phyloP scores from a whole-genome alignment of 2,797 vertebrate genomes.

The Molossus molossus region DNA sequence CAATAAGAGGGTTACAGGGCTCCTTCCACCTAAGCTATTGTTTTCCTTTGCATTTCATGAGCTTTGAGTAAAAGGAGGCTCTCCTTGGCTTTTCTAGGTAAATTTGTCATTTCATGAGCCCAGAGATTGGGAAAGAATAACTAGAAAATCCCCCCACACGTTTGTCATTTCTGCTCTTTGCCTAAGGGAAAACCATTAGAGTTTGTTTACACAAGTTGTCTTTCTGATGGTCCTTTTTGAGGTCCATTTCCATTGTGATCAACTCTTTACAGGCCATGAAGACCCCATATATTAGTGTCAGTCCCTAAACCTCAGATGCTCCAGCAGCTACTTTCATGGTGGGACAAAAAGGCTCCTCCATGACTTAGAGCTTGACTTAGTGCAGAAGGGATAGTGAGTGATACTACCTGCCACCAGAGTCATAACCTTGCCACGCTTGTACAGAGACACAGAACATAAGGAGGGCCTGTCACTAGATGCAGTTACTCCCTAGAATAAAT shows the following conservation, averaged over 20 bases:
- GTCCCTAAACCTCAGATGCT: not conserved
- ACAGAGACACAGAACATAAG: not conserved
- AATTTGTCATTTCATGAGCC: not conserved
- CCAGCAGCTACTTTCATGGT: not conserved
- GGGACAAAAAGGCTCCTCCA: not conserved
- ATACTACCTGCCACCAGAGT: not conserved
- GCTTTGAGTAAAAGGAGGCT: not conserved
- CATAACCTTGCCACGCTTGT: not conserved
- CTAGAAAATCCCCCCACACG: not conserved
- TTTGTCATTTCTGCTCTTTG: not conserved
- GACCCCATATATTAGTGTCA: not conserved
- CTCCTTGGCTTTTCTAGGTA: slow-evolving; percentile 14
- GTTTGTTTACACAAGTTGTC: not conserved
- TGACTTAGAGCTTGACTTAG: not conserved
- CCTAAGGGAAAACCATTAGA: not conserved
- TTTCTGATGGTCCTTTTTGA: not conserved
- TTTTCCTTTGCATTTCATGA: not conserved
- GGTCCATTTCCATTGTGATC: not conserved
- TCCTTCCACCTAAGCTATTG: not conserved
- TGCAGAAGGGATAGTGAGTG: not conserved
- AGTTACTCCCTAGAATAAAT: not conserved
- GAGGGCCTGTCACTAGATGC: not conserved
- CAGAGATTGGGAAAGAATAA: not conserved
- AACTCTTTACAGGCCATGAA: not conserved
- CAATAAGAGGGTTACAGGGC: not conserved